Evolutionary conservation across 1,140 invertebrate species (phyloP).

Genomic region (Drosophila varians): DNA sequence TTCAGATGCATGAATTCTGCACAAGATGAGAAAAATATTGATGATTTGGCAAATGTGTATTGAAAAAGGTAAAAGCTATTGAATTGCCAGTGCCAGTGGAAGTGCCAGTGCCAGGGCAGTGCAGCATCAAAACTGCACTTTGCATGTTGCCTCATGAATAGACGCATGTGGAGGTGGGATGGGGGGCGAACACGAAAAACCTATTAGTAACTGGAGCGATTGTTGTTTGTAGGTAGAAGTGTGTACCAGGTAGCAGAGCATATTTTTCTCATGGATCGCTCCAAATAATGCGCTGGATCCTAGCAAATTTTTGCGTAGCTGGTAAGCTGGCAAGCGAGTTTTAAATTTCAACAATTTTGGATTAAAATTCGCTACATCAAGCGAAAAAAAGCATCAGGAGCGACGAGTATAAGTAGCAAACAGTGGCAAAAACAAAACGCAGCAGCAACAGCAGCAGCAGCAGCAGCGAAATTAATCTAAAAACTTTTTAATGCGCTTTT

Average conservation of each 20-base stretch:
- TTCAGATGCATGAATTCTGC: slow-evolving; percentile 54
- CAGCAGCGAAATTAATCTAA: slow-evolving; percentile 80
- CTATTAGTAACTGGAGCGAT: slow-evolving; percentile 63
- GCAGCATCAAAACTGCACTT: slow-evolving; percentile 45
- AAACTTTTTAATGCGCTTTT: slow-evolving; percentile 83
- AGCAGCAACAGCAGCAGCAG: slow-evolving; percentile 58
- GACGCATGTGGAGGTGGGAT: slow-evolving; percentile 9
- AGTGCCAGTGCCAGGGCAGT: slow-evolving; percentile 45
- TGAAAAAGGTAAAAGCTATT: slow-evolving; percentile 69
- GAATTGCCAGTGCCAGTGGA: slow-evolving; percentile 59
- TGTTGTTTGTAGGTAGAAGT: slow-evolving; percentile 6
- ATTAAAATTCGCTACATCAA: slow-evolving; percentile 59
- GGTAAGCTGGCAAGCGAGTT: slow-evolving; percentile 12
- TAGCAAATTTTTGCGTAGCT: not conserved
- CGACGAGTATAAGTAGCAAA: slow-evolving; percentile 30
- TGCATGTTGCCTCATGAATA: slow-evolving; percentile 51
- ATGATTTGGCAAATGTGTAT: slow-evolving; percentile 78
- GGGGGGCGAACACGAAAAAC: slow-evolving; percentile 47
- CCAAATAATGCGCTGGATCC: slow-evolving; percentile 8
- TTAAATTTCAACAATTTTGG: slow-evolving; percentile 61
- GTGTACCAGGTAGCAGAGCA: slow-evolving; percentile 11
- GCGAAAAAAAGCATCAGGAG: slow-evolving; percentile 52
- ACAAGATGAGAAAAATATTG: slow-evolving; percentile 63
- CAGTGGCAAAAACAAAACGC: slow-evolving; percentile 37
- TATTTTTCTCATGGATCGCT: slow-evolving; percentile 11